Conservation (phyloP, 2,113 vertebrate species). For the Phalacrocorax aristotelis region DNA sequence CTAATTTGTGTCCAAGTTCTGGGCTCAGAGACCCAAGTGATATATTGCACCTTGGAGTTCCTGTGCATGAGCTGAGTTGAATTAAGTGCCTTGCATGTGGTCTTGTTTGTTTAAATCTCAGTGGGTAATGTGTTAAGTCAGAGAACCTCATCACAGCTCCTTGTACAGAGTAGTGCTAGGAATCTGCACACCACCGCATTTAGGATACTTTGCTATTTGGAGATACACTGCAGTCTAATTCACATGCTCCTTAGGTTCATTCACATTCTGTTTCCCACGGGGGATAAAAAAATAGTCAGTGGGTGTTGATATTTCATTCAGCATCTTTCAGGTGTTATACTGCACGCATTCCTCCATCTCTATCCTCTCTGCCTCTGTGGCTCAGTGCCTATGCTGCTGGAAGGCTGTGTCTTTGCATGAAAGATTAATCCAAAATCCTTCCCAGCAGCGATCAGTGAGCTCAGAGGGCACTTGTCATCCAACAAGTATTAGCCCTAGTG, state of each 20-base stretch:
- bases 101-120: not conserved
- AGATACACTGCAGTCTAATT: not conserved
- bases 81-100: not conserved
- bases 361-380: not conserved
- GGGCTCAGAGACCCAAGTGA: not conserved
- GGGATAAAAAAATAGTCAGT: not conserved
- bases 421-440: constrained; percentile 25
- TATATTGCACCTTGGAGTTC: not conserved
- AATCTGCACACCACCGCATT: not conserved
- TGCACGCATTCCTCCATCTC: rapidly evolving
- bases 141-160: not conserved
- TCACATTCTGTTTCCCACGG: not conserved
- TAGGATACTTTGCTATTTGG: not conserved
- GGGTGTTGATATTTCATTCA: not conserved
- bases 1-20: not conserved
- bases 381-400: constrained; percentile 13
- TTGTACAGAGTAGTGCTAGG: not conserved
- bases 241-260: not conserved
- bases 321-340: not conserved
- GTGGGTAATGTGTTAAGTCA: not conserved
- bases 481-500: not conserved
- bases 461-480: not conserved
- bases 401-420: not conserved
- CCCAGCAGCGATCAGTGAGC: constrained; percentile 30
- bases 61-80: not conserved